Percentiles rank a stretch among this genome's conserved stretches.
These are phyloP conservation scores for Macroglossus sobrinus DNA, from an alignment of 2,113 vertebrate genomes.

Conservation along the genomic window DNA sequence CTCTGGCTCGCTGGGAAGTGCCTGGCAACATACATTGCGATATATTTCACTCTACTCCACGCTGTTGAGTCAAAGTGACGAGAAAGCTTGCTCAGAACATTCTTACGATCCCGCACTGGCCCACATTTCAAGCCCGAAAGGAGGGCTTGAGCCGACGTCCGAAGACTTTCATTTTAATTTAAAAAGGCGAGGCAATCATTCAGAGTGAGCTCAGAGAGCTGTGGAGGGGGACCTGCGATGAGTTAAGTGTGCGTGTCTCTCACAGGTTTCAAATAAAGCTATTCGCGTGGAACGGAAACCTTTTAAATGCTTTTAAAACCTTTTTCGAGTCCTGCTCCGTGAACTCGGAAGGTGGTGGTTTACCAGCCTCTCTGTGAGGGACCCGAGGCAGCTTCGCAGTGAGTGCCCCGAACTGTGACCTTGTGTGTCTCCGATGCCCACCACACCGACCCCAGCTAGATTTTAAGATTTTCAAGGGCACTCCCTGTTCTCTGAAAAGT, in stretches of 20 bases:
- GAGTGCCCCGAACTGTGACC: neutral
- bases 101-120: slow-evolving; percentile 2
- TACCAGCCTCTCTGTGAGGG: neutral
- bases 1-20: neutral
- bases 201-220: neutral
- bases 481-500: neutral
- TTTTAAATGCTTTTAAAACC: neutral
- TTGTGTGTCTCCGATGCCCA: neutral
- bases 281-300: neutral
- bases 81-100: neutral
- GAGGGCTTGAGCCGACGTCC: slow-evolving; percentile 21
- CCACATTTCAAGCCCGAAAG: slow-evolving; percentile 34
- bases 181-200: neutral
- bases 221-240: neutral
- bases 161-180: slow-evolving; percentile 58
- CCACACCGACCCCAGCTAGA: neutral
- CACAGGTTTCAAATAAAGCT: slow-evolving; percentile 16
- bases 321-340: neutral
- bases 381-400: neutral
- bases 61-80: neutral
- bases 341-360: neutral
- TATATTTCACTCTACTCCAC: neutral
- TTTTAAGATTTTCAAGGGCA: neutral
- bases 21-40: neutral
- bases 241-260: neutral